Percentiles rank a stretch among this genome's conserved stretches.
Conservation (phyloP, 2,113 vertebrate species). For the Strigops habroptila region DNA sequence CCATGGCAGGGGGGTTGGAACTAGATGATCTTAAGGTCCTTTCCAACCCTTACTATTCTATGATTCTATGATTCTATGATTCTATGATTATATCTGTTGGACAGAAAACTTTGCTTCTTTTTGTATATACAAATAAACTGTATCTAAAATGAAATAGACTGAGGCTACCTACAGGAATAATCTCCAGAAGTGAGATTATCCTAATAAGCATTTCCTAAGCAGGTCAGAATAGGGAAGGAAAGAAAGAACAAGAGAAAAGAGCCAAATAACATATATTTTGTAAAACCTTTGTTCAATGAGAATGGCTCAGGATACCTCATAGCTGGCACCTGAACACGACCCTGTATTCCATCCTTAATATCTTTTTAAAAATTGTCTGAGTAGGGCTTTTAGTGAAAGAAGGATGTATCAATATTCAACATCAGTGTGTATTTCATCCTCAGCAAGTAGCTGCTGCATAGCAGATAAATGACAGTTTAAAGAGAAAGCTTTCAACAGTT, state of each 20-base stretch:
- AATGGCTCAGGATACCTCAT: not conserved
- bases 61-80: too few relatives aligned
- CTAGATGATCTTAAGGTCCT: too few relatives aligned
- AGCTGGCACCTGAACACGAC: not conserved
- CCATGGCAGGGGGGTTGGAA: too few relatives aligned
- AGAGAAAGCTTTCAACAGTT: conserved; percentile 34
- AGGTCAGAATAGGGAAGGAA: not conserved
- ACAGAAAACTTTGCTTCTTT: not conserved
- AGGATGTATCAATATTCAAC: conserved; percentile 31
- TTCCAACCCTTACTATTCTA: too few relatives aligned
- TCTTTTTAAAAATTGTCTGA: not conserved
- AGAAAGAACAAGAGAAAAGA: not conserved
- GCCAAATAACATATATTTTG: not conserved
- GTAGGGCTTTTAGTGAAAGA: conserved; percentile 1
- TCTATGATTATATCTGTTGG: not conserved
- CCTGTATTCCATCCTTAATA: not conserved
- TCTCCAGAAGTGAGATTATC: not conserved
- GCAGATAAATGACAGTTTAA: conserved; percentile 25
- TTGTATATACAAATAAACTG: not conserved
- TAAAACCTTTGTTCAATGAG: not conserved
- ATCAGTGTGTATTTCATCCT: conserved; percentile 20
- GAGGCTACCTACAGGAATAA: not conserved
- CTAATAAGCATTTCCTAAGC: not conserved
- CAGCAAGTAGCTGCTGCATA: not conserved
- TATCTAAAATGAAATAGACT: not conserved